Base-by-base conservation (phyloP, 35 echinoderm and acorn worm genomes). In the Hemicentrotus pulcherrimus region DNA sequence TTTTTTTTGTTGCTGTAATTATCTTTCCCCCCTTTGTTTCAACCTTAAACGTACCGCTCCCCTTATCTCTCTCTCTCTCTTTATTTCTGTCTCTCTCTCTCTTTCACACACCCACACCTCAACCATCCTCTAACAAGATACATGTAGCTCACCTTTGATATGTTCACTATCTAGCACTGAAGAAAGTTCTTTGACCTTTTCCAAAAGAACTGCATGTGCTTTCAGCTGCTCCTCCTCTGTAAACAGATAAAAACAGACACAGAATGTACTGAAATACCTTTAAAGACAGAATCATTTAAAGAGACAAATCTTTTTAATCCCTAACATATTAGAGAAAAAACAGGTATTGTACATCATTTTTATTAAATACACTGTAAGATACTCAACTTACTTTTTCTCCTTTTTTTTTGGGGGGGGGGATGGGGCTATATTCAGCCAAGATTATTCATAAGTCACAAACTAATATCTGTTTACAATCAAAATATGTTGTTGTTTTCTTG, bases 121-220 rank as follows among this genome's bases (percentile, higher is more conserved):
- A 55, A 86, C 32, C 28, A 86, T 31, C 86, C 32, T 33, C 33
- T 45, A 30, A 32, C 14, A 46, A 86, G n/a, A n/a, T n/a, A n/a
- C n/a, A n/a, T 47, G 12, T 55, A 31, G 94, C 60, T 59, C 96
- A 97, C 98, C 98, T 97, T 97, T 99, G 8, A 97, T 95, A 94
- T 99, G 98, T 91, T 99, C 96, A 95, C 96, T 97, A 24, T 99
- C 98, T n/a, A 99, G 91, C 15, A 97, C 88, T 59, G 46, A 60
- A 30, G 94, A 97, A 47, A 99, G 86, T 32, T 95, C 94, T 90
- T 99, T 95, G 35, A 99, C 96, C 94, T 97, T 78, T 92, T 97
- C 96, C 48, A 99, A 86, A 52, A 97, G 86, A 50, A 60, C 95
- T 41, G 97, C 97, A 47, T 97, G 98, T 92, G 94, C 94, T 55